Conservation (phyloP, 2,113 vertebrate genomes). For the Synchiropus splendidus region DNA sequence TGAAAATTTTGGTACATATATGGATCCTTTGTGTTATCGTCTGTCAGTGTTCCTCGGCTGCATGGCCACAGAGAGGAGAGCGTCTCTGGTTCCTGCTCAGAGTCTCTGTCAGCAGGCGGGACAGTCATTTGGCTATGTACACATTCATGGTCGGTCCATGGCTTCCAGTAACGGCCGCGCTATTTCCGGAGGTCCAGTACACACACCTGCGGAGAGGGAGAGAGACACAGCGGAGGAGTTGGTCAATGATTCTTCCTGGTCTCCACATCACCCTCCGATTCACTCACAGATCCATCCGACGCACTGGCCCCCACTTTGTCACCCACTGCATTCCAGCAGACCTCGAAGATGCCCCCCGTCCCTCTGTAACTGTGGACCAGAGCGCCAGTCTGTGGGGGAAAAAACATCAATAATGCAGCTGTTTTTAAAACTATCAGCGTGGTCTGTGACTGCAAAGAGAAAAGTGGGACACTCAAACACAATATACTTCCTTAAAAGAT, state of each 20-base stretch:
- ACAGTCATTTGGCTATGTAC: slow-evolving; percentile 99
- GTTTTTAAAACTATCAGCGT: no score
- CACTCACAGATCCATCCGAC: slow-evolving; percentile 98
- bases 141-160: slow-evolving; percentile 99
- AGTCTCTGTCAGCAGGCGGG: slow-evolving; percentile 72
- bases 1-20: slow-evolving; percentile 51
- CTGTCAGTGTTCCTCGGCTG: slow-evolving; percentile 47
- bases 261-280: not conserved
- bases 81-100: no score
- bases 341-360: slow-evolving; percentile 98
- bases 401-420: no score
- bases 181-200: slow-evolving; percentile 99
- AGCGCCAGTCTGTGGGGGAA: slow-evolving; percentile 92
- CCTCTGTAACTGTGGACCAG: slow-evolving; percentile 98
- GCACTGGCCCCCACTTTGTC: slow-evolving; percentile 99
- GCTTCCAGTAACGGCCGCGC: slow-evolving; percentile 79
- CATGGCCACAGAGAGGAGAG: slow-evolving; percentile 2
- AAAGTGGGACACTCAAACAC: not conserved
- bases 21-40: slow-evolving; percentile 69
- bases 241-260: not conserved
- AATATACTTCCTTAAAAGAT: no score
- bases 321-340: slow-evolving; percentile 98
- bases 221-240: not conserved
- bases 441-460: no score
- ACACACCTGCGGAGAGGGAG: slow-evolving; percentile 77